Evolutionary conservation across 2,113 vertebrate species (phyloP), one percentile per base, ranked within the genome.

Genomic region (Otus sunia): DNA sequence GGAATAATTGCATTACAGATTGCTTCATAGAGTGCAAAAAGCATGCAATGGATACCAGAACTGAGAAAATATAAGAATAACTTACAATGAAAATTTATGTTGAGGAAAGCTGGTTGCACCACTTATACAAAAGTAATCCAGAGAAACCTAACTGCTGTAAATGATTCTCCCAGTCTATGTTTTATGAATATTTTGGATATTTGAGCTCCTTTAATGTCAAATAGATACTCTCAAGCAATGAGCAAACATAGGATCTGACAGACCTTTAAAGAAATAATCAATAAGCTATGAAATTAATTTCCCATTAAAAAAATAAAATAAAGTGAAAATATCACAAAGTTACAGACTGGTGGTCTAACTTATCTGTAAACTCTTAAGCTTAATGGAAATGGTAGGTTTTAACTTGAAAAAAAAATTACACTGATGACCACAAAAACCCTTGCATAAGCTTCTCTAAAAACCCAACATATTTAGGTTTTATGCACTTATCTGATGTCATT

Each of bases 361-460:
- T 63, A n/a, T 43, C 23, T 34, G 12, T 64, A 95, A 93, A 83
- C 13, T 32, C 16, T 84, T 79, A 92, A 96, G 75, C 78, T 92
- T 85, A 89, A 92, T 92, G 64, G 67, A 90, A 90, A 90, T 25
- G 8, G 20, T 62, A 83, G 55, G 27, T 91, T 56, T 92, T 95
- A 68, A 67, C 7, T 34, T 92, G 5, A 41, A 88, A 92, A 95
- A 66, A 79, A 88, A 58, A 0, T 45, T 34, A 10, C 25, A 39
- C 15, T 85, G 21, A 75, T 76, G 67, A 47, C 32, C 59, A 86
- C 10, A 36, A 75, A 93, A 96, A 94, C 82, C 59, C 29, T 92
- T 72, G 5, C 47, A 39, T 96, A 92, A 97, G 80, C 95, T 88
- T 71, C 34, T 94, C 21, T 47, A 36, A 64, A 91, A 94, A 11